Evolutionary conservation across 2,797 vertebrate species (phyloP), one percentile per base, ranked within the genome.

Genomic region (Oreonectes daqikongensis): DNA sequence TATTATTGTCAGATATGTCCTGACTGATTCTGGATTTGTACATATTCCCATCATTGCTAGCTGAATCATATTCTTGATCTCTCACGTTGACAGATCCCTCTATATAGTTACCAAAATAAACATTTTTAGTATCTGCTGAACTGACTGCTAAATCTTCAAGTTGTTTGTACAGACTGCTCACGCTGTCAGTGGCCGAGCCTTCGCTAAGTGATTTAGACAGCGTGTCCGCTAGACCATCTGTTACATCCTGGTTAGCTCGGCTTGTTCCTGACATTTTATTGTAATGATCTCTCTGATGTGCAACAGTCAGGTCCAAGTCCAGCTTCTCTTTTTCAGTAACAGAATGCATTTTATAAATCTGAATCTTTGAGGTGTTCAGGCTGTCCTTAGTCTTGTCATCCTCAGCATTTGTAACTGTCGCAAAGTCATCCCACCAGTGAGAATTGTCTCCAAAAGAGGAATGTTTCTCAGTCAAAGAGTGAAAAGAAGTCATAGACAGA

Each of bases 401-500:
- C n/a, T n/a, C n/a, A n/a, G n/a, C n/a, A n/a, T n/a, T n/a, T n/a
- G n/a, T n/a, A n/a, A n/a, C n/a, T n/a, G n/a, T 11, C 28, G 10
- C 5, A 46, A 68, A 38, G 50, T 26, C 55, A 26, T 60, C 42
- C 9, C 15, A 32, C 7, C 42, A 53, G 30, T 35, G 18, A 67
- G 26, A 26, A 59, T 40, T 69, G 26, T 69, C 65, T 28, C 20
- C 60, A 40, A 38, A 12, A 14, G 60, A 28, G 40, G 75, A 50
- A 35, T 79, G 35, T 28, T 87, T 80, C 11, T 83, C 81, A 17
- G 85, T 83, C 14, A 90, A 66, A 50, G 71, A 86, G 2, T 82
- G 88, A 87, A 93, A 95, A 8, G 86, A 89, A 82, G 91, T 94
- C 46, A 95, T 88, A 70, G 93, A 78, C 3, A 92, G 88, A 67